Evolutionary conservation across 2,113 vertebrate genomes (phyloP).

Genomic region (Kobus ellipsiprymnus): DNA sequence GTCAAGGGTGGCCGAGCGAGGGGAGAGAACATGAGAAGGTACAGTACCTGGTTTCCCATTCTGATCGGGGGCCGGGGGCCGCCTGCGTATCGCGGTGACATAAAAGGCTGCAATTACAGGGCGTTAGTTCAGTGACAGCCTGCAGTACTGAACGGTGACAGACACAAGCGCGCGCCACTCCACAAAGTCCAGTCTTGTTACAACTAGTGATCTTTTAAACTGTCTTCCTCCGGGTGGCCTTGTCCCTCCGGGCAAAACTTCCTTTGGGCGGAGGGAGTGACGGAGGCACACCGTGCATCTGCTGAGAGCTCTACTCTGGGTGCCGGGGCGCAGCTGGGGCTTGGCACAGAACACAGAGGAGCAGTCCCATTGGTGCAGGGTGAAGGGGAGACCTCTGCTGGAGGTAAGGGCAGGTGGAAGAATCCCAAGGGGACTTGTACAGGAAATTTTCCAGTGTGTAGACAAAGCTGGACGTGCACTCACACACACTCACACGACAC

Average conservation of each 20-base stretch:
- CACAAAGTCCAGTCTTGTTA: conserved; percentile 65
- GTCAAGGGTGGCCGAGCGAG: neutral
- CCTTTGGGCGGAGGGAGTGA: conserved; percentile 12
- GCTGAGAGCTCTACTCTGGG: neutral
- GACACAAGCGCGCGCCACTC: conserved; percentile 56
- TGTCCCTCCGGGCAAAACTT: conserved; percentile 35
- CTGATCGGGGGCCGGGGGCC: conserved; percentile 97
- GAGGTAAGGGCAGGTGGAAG: neutral
- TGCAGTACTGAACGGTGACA: conserved; percentile 17
- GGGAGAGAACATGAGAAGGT: conserved; percentile 13
- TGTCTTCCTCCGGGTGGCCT: conserved; percentile 16
- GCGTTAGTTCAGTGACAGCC: conserved; percentile 74
- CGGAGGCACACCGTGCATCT: neutral
- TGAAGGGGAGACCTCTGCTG: neutral
- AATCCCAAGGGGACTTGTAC: neutral
- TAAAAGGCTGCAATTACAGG: conserved; percentile 92
- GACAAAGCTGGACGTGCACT: conserved; percentile 22
- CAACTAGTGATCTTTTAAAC: conserved; percentile 9
- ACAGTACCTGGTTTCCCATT: conserved; percentile 96
- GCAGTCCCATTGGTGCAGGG: neutral
- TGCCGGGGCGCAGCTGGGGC: neutral
- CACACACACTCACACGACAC: neutral
- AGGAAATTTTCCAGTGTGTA: neutral
- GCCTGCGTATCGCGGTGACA: conserved; percentile 97
- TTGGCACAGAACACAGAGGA: neutral